Evolutionary conservation across 2,888 invertebrate species (phyloP).

Genomic region (Stramonita haemastoma): DNA sequence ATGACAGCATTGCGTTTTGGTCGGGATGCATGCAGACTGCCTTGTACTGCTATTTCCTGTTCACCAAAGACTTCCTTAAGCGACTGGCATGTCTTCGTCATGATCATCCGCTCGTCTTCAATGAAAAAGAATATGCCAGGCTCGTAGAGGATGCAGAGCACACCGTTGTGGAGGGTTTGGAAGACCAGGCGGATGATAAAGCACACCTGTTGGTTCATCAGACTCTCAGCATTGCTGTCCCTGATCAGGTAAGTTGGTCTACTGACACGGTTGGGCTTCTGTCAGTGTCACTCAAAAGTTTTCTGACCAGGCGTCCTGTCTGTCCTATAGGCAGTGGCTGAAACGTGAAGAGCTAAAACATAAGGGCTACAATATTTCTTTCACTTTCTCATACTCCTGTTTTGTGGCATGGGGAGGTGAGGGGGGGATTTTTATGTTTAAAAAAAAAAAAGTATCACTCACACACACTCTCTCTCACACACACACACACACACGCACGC

Average conservation of each 20-base stretch:
- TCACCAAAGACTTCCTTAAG: slow-evolving; percentile 91
- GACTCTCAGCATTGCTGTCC: background rate
- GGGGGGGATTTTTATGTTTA: no score
- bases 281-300: no score
- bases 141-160: background rate
- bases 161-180: no score
- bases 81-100: background rate
- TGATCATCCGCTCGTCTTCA: background rate
- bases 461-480: background rate
- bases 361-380: no score
- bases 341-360: no score
- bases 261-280: no score
- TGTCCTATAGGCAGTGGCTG: no score
- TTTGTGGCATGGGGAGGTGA: no score
- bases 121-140: background rate
- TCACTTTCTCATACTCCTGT: no score
- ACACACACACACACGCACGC: slow-evolving; percentile 4
- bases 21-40: slow-evolving; percentile 98
- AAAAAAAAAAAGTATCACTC: background rate
- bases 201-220: background rate
- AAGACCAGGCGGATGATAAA: background rate
- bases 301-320: no score
- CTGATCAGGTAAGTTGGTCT: background rate
- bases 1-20: slow-evolving; percentile 96
- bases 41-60: slow-evolving; percentile 99